phyloP scores from a whole-genome alignment of 30 jellyfish, hydroid and myxozoan species.

The Morbakka virulenta region DNA sequence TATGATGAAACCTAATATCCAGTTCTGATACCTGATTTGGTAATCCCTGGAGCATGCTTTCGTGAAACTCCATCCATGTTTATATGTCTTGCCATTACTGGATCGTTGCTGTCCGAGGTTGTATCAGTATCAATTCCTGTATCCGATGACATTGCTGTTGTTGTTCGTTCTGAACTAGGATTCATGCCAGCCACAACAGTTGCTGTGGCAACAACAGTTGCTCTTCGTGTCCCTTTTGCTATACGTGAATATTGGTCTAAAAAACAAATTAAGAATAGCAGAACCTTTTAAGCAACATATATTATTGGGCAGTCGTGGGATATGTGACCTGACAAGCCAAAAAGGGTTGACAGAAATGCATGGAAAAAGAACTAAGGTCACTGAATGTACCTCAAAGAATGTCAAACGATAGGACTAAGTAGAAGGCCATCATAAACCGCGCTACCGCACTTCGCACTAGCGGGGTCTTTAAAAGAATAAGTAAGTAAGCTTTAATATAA shows the following conservation, averaged over 20 bases:
- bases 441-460: too few species aligned
- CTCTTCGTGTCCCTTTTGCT: constrained; percentile 93
- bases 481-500: too few species aligned
- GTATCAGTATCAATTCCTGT: constrained; percentile 58
- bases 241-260: constrained; percentile 58
- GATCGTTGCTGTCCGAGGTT: constrained; percentile 44
- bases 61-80: constrained; percentile 15
- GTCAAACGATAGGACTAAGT: too few species aligned
- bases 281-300: not conserved
- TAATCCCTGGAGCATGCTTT: constrained; percentile 32
- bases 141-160: constrained; percentile 45
- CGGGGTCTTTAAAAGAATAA: too few species aligned
- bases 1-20: too few species aligned
- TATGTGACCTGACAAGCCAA: too few species aligned
- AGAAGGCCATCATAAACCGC: too few species aligned
- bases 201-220: constrained; percentile 94
- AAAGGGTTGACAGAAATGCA: too few species aligned
- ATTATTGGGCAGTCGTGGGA: too few species aligned
- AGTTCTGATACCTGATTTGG: constrained; percentile 71
- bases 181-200: constrained; percentile 86
- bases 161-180: constrained; percentile 40
- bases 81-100: constrained; percentile 6
- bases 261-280: not conserved
- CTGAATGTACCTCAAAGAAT: too few species aligned
- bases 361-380: too few species aligned